A percentile compares a stretch with the other conserved stretches of the same genome.
These are phyloP conservation scores for Hestina assimilis DNA, from an alignment of 1,140 invertebrate species.

Conservation along the genomic window DNA sequence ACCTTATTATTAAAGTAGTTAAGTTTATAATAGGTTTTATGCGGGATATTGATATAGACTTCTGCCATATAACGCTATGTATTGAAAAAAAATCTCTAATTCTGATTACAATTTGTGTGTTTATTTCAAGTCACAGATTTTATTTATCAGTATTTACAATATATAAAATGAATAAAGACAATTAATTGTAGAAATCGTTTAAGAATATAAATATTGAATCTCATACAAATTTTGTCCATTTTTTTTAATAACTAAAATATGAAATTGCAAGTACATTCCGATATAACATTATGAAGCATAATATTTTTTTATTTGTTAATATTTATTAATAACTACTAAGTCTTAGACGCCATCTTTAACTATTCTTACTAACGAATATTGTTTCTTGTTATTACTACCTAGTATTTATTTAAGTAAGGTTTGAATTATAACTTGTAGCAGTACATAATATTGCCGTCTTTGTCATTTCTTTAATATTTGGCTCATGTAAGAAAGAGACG, in stretches of 20 bases:
- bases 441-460: neutral
- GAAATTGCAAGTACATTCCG: conserved; percentile 10
- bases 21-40: conserved; percentile 1
- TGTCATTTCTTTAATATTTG: neutral
- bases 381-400: conserved; percentile 57
- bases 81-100: no score
- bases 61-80: conserved; percentile 8
- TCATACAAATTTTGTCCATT: neutral
- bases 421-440: conserved; percentile 7
- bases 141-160: neutral
- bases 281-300: conserved; percentile 38
- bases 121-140: neutral
- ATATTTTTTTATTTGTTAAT: conserved; percentile 69
- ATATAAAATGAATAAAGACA: neutral
- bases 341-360: conserved; percentile 47
- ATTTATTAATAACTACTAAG: conserved; percentile 71
- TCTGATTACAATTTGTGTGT: neutral
- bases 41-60: conserved; percentile 1
- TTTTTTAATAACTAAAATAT: neutral
- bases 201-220: neutral
- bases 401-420: conserved; percentile 5
- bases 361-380: conserved; percentile 56
- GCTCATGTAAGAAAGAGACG: neutral
- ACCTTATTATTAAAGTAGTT: conserved; percentile 1
- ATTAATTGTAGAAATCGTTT: no score